These are phyloP conservation scores for Mercenaria mercenaria DNA, from an alignment of 1,140 invertebrate genomes.

Conservation along the genomic window DNA sequence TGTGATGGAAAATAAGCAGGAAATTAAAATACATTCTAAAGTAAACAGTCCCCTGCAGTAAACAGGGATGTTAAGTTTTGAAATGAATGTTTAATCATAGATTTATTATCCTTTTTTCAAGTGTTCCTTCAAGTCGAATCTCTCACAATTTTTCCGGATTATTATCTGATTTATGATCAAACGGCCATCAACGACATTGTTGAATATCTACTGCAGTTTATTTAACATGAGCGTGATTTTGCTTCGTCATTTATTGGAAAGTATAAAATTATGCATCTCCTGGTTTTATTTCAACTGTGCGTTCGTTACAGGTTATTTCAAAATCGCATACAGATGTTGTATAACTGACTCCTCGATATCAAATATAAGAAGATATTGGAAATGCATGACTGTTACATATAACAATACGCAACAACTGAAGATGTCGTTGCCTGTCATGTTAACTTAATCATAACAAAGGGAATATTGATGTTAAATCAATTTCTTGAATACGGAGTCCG, in stretches of 20 bases:
- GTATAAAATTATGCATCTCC: neutral
- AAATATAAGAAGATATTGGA: slow-evolving; percentile 5
- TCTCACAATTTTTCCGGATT: neutral
- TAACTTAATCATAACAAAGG: neutral
- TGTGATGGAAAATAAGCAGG: no score
- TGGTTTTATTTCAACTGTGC: no score
- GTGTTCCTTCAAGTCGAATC: no score
- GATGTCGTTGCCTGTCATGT: neutral
- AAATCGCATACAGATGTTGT: neutral
- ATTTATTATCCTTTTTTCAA: no score
- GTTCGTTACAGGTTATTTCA: neutral
- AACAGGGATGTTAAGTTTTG: no score
- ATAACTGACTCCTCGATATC: neutral
- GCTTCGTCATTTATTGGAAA: neutral
- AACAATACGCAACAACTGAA: neutral
- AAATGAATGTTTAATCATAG: no score
- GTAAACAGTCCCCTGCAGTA: no score
- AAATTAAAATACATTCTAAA: no score
- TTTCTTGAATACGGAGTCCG: neutral
- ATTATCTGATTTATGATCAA: neutral
- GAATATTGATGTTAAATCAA: neutral
- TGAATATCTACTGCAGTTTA: neutral
- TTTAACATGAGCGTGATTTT: neutral
- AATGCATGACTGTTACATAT: neutral
- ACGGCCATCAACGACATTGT: neutral